phyloP scores from a whole-genome alignment of 1,140 invertebrate genomes.

The Nasonia vitripennis region DNA sequence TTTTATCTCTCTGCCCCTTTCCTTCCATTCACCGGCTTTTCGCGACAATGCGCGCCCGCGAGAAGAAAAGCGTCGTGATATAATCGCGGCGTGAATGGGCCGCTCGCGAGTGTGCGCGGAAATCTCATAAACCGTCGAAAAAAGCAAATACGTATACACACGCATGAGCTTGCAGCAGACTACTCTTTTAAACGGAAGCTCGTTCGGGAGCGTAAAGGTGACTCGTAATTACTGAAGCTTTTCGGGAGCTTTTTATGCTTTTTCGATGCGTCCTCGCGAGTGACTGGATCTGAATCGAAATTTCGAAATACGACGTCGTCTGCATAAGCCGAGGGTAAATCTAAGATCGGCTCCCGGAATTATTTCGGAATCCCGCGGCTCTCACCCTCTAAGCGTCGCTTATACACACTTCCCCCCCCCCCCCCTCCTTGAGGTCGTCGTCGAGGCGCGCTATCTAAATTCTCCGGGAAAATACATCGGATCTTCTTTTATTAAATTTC shows the following conservation, averaged over 20 bases:
- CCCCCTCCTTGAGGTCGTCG: not conserved
- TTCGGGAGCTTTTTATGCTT: too few species aligned
- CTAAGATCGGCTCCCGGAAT: constrained; percentile 37
- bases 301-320: not conserved
- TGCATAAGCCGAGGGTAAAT: constrained; percentile 38
- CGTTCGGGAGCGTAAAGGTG: not conserved
- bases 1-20: not conserved
- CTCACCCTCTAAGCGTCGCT: not conserved
- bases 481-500: constrained; percentile 42
- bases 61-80: constrained; percentile 26
- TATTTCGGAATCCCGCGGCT: constrained; percentile 27
- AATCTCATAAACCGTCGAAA: constrained; percentile 29
- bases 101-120: not conserved
- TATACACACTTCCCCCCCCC: not conserved
- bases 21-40: constrained; percentile 10
- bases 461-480: constrained; percentile 18
- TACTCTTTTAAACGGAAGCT: constrained; percentile 22
- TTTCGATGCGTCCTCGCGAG: too few species aligned
- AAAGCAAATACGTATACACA: not conserved
- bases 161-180: not conserved
- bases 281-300: not conserved
- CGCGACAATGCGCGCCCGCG: not conserved
- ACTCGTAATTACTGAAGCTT: constrained; percentile 3
- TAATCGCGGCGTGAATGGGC: not conserved
- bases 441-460: constrained; percentile 4